Percentiles rank a stretch among this genome's conserved stretches.
Evolutionary conservation across 2,888 invertebrate genomes (phyloP).

Genomic region (Eupithecia centaureata): DNA sequence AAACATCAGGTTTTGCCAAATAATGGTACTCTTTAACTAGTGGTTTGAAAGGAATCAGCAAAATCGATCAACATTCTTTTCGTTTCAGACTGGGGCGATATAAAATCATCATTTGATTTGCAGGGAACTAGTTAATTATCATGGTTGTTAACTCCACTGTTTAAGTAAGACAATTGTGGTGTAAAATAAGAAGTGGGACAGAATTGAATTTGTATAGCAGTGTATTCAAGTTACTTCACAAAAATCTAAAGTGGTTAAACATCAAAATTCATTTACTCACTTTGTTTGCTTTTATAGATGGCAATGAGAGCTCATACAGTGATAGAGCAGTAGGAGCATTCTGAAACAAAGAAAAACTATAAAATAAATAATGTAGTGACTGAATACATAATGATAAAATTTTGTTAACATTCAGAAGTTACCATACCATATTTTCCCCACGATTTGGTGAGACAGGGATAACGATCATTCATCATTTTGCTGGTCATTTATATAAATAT

Average conservation of each 20-base stretch:
- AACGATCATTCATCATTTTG: conserved; percentile 49
- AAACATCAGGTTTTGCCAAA: neutral
- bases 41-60: conserved; percentile 40
- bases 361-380: neutral
- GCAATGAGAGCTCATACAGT: neutral
- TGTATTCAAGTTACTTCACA: too few relatives aligned
- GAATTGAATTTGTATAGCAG: too few relatives aligned
- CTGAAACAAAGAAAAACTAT: neutral
- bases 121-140: too few relatives aligned
- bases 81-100: conserved; percentile 71
- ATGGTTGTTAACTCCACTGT: too few relatives aligned
- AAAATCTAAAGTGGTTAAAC: too few relatives aligned
- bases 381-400: neutral
- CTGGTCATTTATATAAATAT: neutral
- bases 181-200: too few relatives aligned
- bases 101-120: conserved; percentile 32
- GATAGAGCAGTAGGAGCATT: neutral
- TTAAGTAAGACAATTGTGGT: too few relatives aligned
- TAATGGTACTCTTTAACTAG: neutral
- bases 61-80: conserved; percentile 60
- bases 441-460: conserved; percentile 71
- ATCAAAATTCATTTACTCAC: neutral
- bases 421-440: conserved; percentile 70
- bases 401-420: conserved; percentile 51
- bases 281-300: neutral